Evolutionary conservation across 1,140 invertebrate genomes (phyloP).

Genomic region (Drosophila kepulauana): DNA sequence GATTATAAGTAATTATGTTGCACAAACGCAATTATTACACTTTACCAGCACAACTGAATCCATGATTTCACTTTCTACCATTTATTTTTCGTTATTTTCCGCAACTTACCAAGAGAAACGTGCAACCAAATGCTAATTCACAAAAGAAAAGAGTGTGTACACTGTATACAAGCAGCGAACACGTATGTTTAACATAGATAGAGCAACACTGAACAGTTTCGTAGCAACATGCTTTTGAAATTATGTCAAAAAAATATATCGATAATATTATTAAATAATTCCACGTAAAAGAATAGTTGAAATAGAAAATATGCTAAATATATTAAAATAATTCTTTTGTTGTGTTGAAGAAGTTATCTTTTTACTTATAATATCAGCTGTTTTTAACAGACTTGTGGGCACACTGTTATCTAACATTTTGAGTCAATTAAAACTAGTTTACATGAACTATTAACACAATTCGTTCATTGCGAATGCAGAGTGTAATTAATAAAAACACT

Average conservation of each 20-base stretch:
- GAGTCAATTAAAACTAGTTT: too few species aligned
- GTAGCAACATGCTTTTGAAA: conserved; percentile 1
- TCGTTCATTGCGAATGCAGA: too few species aligned
- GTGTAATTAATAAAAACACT: too few species aligned
- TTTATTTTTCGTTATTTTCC: conserved; percentile 49
- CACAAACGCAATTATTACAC: neutral
- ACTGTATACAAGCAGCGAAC: conserved; percentile 32
- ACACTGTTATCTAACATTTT: too few species aligned
- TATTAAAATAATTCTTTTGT: too few species aligned
- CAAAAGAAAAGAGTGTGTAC: conserved; percentile 72
- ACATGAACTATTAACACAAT: too few species aligned
- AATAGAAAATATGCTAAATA: too few species aligned
- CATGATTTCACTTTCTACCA: conserved; percentile 17
- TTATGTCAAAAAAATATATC: neutral
- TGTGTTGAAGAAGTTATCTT: too few species aligned
- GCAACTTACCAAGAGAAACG: conserved; percentile 79
- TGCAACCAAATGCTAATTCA: conserved; percentile 79
- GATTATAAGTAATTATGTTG: neutral
- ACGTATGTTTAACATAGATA: conserved; percentile 12
- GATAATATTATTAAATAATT: conserved; percentile 5
- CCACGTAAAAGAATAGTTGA: neutral
- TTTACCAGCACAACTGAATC: neutral
- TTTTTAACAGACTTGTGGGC: too few species aligned
- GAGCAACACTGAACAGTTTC: conserved; percentile 19
- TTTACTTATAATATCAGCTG: too few species aligned